Evolutionary conservation across 2,888 invertebrate genomes (phyloP), one percentile per base, ranked within the genome.

Genomic region (Lumbricus terrestris): DNA sequence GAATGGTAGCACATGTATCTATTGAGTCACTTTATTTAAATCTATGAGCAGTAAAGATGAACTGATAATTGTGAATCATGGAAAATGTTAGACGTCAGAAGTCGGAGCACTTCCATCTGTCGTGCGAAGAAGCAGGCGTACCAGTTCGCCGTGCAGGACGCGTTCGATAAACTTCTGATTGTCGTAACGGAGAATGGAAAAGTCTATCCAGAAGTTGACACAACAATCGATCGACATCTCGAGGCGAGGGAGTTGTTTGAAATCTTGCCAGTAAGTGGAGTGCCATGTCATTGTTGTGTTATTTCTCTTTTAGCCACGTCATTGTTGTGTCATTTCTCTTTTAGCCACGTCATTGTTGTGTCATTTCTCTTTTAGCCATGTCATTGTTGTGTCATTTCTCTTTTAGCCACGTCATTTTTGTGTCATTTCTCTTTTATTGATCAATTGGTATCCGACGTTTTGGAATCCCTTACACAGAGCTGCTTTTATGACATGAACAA

Each of bases 151-250:
- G 89, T 94, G 88, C 93, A 94, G 90, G 92, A 93, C 90, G 94
- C 94, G 15, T 94, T 94, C 90, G 92, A 93, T 18, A 93, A 92
- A 89, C 91, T 94, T 0, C 91, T 94, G 5, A 90, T 94, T 37
- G 91, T 94, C 34, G 92, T 93, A 6, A 91, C 93, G 23, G 91
- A 91, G 34, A 93, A 93, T 90, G 93, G 93, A 18, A 94, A 94
- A 91, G 93, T 94, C 4, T 91, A 92, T 13, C 93, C 93, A 4
- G 94, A 94, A 88, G 91, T 94, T 8, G 93, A 94, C 91, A 85
- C 85, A 85, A 85, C 85, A 35, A 16, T 85, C 35, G 37, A 85
- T 85, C 34, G 20, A 37, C 35, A 85, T 35, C 34, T 85, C 18
- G 85, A 34, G 34, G 34, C 85, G 35, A 18, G 8, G 18, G 85